These are phyloP conservation scores for Erebia epiphron DNA, from an alignment of 2,888 invertebrate genomes.

Conservation along the genomic window DNA sequence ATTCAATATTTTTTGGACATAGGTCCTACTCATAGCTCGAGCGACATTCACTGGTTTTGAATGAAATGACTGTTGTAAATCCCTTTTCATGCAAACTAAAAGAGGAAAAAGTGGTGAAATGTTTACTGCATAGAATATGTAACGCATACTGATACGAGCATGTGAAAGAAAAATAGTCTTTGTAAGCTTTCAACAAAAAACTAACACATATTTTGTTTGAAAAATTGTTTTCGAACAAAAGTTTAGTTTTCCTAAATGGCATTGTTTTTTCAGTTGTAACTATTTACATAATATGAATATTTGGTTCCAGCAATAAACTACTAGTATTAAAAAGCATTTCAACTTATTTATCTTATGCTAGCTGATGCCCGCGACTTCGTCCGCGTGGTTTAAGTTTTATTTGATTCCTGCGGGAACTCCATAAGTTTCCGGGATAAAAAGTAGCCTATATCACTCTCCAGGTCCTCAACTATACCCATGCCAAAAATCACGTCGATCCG, in stretches of 20 bases:
- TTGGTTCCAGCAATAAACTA: background rate
- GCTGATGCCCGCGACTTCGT: no score
- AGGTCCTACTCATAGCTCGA: background rate
- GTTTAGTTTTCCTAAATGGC: background rate
- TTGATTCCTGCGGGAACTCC: no score
- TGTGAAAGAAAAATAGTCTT: background rate
- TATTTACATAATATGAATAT: background rate
- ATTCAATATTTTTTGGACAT: background rate
- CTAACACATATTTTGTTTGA: background rate
- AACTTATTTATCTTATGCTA: no score
- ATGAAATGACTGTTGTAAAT: background rate
- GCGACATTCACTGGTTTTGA: background rate
- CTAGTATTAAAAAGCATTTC: no score
- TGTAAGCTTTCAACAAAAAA: background rate
- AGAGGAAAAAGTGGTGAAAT: background rate
- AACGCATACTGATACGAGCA: background rate
- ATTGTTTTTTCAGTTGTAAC: slow-evolving; percentile 1
- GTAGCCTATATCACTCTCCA: no score
- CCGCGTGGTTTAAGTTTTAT: no score
- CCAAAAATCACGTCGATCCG: no score
- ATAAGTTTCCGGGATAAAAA: no score
- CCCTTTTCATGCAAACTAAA: background rate
- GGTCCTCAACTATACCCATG: no score
- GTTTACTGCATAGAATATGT: background rate
- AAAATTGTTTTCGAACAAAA: background rate